phyloP scores from a whole-genome alignment of 2,888 invertebrate genomes.

The Drosophila yooni region DNA sequence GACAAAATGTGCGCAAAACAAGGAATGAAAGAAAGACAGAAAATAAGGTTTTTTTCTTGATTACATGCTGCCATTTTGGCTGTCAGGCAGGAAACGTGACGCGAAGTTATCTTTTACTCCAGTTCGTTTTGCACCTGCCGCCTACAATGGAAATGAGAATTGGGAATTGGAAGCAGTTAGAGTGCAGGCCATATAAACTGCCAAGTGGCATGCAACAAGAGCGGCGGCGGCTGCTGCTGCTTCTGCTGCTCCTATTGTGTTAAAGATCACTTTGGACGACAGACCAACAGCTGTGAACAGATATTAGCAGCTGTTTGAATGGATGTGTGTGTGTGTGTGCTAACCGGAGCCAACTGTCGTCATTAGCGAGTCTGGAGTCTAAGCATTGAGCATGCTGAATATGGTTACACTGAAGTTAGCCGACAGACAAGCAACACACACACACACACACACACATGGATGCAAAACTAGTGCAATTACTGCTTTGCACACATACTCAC shows the following conservation, averaged over 20 bases:
- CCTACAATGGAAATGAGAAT: conserved; percentile 55
- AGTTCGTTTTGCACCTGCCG: conserved; percentile 68
- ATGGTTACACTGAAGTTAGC: conserved; percentile 79
- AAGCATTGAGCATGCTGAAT: conserved; percentile 78
- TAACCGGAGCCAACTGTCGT: conserved; percentile 64
- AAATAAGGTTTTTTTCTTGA: conserved; percentile 12
- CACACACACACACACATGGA: conserved; percentile 27
- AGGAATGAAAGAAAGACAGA: conserved; percentile 9
- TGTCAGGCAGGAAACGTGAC: conserved; percentile 72
- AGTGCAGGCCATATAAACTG: conserved; percentile 39
- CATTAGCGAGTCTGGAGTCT: conserved; percentile 61
- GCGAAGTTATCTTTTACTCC: conserved; percentile 28
- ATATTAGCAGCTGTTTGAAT: conserved; percentile 48
- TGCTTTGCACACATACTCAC: conserved; percentile 35
- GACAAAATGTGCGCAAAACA: conserved; percentile 25
- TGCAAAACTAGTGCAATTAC: conserved; percentile 56
- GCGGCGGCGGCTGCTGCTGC: conserved; percentile 12
- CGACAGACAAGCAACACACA: conserved; percentile 51
- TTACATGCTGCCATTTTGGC: conserved; percentile 58
- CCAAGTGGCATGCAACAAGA: conserved; percentile 59
- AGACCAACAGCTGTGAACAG: conserved; percentile 59
- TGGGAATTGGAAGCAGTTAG: conserved; percentile 38
- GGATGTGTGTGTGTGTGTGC: conserved; percentile 21
- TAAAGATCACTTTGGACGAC: conserved; percentile 49
- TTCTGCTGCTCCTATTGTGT: conserved; percentile 34